Conservation (phyloP, 2,113 vertebrate species). For the Entelurus aequoreus region DNA sequence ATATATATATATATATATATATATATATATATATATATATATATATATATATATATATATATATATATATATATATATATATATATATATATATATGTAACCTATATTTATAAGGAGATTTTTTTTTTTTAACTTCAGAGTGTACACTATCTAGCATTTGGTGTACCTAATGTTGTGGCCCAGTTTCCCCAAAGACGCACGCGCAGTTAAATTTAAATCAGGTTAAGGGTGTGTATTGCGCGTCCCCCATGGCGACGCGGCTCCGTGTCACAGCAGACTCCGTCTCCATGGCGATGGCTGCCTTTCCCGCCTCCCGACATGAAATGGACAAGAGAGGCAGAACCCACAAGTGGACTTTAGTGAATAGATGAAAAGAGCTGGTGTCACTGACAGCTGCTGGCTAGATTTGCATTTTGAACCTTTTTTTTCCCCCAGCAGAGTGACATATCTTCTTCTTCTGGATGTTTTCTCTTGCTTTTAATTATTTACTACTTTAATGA, state of each 20-base stretch:
- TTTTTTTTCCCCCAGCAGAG: slow-evolving; percentile 7
- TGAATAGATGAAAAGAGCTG: slow-evolving; percentile 56
- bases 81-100: no score
- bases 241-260: slow-evolving; percentile 15
- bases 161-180: background rate
- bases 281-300: slow-evolving; percentile 38
- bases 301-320: slow-evolving; percentile 28
- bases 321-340: slow-evolving; percentile 34
- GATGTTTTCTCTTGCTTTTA: slow-evolving; percentile 5
- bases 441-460: slow-evolving; percentile 12
- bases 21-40: no score
- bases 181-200: background rate
- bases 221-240: slow-evolving; percentile 1
- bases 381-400: slow-evolving; percentile 58
- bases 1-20: no score
- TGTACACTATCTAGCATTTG: background rate
- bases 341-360: background rate
- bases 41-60: no score
- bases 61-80: no score
- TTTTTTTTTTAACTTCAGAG: no score
- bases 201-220: background rate
- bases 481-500: slow-evolving; percentile 7
- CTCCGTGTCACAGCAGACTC: slow-evolving; percentile 7
- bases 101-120: no score
- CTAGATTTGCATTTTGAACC: slow-evolving; percentile 25